phyloP scores from a whole-genome alignment of 2,797 vertebrate genomes.

The Acrossocheilus wenchowensis region DNA sequence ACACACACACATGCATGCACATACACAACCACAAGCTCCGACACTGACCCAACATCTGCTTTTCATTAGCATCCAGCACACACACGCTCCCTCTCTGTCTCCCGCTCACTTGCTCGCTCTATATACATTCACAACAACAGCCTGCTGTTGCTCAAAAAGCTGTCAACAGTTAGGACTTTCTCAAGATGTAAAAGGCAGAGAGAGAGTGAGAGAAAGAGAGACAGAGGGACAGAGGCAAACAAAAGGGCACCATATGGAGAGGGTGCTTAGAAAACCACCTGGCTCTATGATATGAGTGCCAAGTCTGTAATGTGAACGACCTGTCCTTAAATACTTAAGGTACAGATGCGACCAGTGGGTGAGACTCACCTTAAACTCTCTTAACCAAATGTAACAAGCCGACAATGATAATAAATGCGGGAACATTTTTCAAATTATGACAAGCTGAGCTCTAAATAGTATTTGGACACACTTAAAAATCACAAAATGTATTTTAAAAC shows the following conservation, averaged over 20 bases:
- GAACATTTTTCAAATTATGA: neutral
- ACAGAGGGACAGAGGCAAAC: slow-evolving; percentile 43
- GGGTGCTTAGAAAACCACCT: slow-evolving; percentile 58
- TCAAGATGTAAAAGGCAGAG: slow-evolving; percentile 51
- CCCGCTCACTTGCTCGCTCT: slow-evolving; percentile 25
- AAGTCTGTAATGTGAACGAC: slow-evolving; percentile 53
- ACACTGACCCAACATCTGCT: slow-evolving; percentile 61
- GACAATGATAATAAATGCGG: no score
- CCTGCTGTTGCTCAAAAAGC: slow-evolving; percentile 54
- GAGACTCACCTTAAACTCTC: neutral
- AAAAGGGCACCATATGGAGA: slow-evolving; percentile 61
- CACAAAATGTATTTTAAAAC: neutral
- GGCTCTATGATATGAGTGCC: slow-evolving; percentile 49
- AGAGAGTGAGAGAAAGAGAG: slow-evolving; percentile 21
- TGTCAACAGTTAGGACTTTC: slow-evolving; percentile 55
- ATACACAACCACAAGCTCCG: slow-evolving; percentile 40
- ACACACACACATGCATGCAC: slow-evolving; percentile 12
- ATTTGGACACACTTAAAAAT: neutral
- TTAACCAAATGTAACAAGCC: neutral
- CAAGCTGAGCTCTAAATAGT: neutral
- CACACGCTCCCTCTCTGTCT: slow-evolving; percentile 22
- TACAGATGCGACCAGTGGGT: slow-evolving; percentile 1
- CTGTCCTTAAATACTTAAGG: slow-evolving; percentile 34
- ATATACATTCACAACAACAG: slow-evolving; percentile 54
- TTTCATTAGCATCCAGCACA: slow-evolving; percentile 57